Evolutionary conservation across 2,797 vertebrate genomes (phyloP), one percentile per base, ranked within the genome.

Genomic region (Artibeus jamaicensis): DNA sequence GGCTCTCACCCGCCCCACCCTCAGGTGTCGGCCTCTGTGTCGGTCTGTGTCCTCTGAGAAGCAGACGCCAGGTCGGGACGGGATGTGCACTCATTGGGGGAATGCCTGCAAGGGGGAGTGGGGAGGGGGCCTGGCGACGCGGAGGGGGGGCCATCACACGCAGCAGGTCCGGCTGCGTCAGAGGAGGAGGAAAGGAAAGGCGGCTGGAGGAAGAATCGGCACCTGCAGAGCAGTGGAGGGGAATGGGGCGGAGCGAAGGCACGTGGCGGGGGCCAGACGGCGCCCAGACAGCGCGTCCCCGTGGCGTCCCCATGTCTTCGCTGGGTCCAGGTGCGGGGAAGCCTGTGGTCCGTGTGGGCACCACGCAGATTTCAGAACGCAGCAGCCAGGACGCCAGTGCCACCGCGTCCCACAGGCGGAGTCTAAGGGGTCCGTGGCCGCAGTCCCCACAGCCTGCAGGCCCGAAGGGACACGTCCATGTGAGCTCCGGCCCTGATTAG

Each of bases 401-500:
- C 2, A 2, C 29, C 37, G 4, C 11, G 3, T 21, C 34, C 16
- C 7, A 11, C 9, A 26, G 15, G 24, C 1, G 5, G 42, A 34
- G 65, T 21, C 46, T 53, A 12, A 70, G 46, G 37, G 46, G 46
- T 29, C 12, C 24, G 14, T 16, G 29, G 21, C 10, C 65, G 32
- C 65, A 39, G 46, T 39, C 48, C 70, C 65, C 46, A 29, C 24
- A 53, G 15, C 46, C 65, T 37, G 16, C 6, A 14, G 24, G 42
- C 9, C 46, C 34, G 32, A 19, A 19, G 6, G 34, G 22, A 50
- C 22, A 68, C 9, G 2, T 48, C 62, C 8, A 5, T 4, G 24
- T 22, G 7, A 18, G 62, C 44, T 68, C 15, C 26, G 62, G 44
- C 22, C 39, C 22, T 32, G 10, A 8, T 21, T 4, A 19, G 44